Evolutionary conservation across 1,140 invertebrate genomes (phyloP), one percentile per base, ranked within the genome.

Genomic region (Atopsyche davidsoni): DNA sequence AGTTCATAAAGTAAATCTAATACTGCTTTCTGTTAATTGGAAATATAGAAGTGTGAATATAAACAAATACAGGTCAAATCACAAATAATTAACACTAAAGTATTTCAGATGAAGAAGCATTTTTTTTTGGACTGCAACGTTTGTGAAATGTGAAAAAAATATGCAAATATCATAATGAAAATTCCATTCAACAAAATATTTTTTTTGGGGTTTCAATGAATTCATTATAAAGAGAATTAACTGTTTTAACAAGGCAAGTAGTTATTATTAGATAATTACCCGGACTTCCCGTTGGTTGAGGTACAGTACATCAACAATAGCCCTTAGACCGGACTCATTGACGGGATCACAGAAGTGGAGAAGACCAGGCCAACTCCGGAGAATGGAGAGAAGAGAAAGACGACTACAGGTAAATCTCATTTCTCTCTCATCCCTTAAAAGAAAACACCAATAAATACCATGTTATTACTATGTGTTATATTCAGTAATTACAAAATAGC

Each of bases 1-100:
- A 96, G 68, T 67, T 96, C 92, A 67, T 92, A 96, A 11, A 97
- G 72, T 35, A 96, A 72, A 65, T 95, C 92, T 60, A 97, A 71
- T 57, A 96, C 85, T 36, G 88, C 87, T 78, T 89, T 88, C 89
- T 92, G 70, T 6, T n/a, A n/a, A n/a, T n/a, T n/a, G n/a, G n/a
- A n/a, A n/a, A n/a, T n/a, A n/a, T n/a, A n/a, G n/a, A n/a, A n/a
- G n/a, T n/a, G n/a, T n/a, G n/a, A n/a, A n/a, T n/a, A n/a, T n/a
- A n/a, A n/a, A n/a, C n/a, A n/a, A n/a, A n/a, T n/a, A n/a, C n/a
- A n/a, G n/a, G n/a, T n/a, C n/a, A n/a, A n/a, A n/a, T n/a, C n/a
- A n/a, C n/a, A n/a, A n/a, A n/a, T n/a, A n/a, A n/a, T n/a, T n/a
- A n/a, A n/a, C n/a, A n/a, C n/a, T n/a, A n/a, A n/a, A n/a, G n/a